Percentiles rank a stretch among this genome's conserved stretches.
These are phyloP conservation scores for Trididemnum miniatum DNA, from an alignment of 23 tunicate species.

Conservation along the genomic window DNA sequence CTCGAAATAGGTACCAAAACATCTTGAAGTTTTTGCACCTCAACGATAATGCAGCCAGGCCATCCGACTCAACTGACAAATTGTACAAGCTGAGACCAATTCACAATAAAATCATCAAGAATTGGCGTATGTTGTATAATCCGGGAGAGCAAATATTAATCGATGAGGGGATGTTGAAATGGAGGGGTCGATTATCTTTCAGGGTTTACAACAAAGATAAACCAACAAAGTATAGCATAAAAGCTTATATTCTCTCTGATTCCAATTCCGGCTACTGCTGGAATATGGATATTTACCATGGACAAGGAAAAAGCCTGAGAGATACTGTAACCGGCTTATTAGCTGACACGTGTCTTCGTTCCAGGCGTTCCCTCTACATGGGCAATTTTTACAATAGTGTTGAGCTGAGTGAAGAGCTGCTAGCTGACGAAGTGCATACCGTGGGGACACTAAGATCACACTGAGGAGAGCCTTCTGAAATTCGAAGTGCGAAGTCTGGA, in stretches of 20 bases:
- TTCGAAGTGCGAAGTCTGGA: background rate
- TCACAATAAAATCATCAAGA: background rate
- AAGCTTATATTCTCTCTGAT: conserved; percentile 35
- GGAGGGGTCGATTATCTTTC: conserved; percentile 20
- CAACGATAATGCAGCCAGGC: background rate
- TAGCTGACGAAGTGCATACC: conserved; percentile 20
- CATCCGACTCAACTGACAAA: background rate
- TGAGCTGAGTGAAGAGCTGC: conserved; percentile 24
- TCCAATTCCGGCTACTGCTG: conserved; percentile 35
- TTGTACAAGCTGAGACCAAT: conserved; percentile 18
- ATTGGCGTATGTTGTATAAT: background rate
- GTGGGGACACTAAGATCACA: conserved; percentile 30
- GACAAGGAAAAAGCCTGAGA: conserved; percentile 16
- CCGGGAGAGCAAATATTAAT: conserved; percentile 26
- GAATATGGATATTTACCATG: conserved; percentile 40
- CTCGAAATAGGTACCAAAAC: background rate
- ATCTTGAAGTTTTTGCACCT: background rate
- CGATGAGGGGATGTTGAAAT: conserved; percentile 18
- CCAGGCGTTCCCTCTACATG: conserved; percentile 32
- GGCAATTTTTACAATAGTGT: conserved; percentile 40
- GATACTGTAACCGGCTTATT: conserved; percentile 37
- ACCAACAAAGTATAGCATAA: conserved; percentile 42
- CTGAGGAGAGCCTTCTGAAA: conserved; percentile 30
- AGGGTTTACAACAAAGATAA: conserved; percentile 47
- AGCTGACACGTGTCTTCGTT: conserved; percentile 6